These are phyloP conservation scores for Lonchura striata DNA, from an alignment of 2,113 vertebrate genomes.

Conservation along the genomic window DNA sequence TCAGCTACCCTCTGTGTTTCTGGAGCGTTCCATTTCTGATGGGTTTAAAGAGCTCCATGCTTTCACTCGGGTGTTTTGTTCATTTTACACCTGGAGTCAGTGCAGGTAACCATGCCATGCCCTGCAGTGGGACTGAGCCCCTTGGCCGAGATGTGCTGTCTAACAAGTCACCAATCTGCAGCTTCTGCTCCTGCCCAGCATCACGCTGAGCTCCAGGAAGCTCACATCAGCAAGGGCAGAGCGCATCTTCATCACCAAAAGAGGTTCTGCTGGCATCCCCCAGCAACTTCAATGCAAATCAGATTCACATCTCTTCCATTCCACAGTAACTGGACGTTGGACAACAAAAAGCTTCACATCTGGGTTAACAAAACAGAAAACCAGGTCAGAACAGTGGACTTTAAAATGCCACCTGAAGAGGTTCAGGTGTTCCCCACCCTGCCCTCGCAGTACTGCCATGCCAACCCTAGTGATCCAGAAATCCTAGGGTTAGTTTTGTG, in stretches of 20 bases:
- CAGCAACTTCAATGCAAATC: background rate
- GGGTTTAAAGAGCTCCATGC: background rate
- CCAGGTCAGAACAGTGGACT: background rate
- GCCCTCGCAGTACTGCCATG: fast-evolving
- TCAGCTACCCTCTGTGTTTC: background rate
- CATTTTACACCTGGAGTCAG: background rate
- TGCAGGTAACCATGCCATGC: fast-evolving
- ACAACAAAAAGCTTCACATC: background rate
- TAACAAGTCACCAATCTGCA: background rate
- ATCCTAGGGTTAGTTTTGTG: background rate
- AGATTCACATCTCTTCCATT: background rate
- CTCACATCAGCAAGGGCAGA: background rate
- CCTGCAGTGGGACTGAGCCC: background rate
- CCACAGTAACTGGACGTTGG: background rate
- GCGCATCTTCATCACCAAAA: background rate
- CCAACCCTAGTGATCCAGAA: background rate
- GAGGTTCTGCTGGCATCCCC: fast-evolving
- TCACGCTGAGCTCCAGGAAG: fast-evolving
- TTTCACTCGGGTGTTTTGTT: background rate
- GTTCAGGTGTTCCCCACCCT: background rate
- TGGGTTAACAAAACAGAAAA: background rate
- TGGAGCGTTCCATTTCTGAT: background rate
- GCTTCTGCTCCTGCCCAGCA: background rate
- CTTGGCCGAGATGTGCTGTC: background rate
- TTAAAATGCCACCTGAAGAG: background rate